Conservation (phyloP, 53 echinoderm and acorn worm species). For the Apostichopus leukothele region DNA sequence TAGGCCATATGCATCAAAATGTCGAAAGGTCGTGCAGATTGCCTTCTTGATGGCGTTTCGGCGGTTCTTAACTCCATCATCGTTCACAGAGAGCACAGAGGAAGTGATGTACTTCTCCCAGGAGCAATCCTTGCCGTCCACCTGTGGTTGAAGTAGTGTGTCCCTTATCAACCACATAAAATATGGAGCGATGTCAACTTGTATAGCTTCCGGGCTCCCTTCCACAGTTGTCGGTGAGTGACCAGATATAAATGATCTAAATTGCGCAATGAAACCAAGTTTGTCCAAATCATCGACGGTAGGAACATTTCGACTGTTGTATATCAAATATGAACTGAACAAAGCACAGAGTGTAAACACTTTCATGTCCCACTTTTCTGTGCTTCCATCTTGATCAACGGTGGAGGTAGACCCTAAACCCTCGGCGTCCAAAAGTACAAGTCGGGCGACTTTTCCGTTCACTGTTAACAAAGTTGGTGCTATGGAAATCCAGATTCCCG, state of each 20-base stretch:
- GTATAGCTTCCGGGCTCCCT: no score
- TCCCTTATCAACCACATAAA: conserved; percentile 17
- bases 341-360: conserved; percentile 20
- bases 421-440: conserved; percentile 10
- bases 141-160: no score
- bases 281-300: background rate
- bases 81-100: background rate
- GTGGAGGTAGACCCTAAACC: background rate
- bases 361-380: conserved; percentile 3
- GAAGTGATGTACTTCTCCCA: background rate
- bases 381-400: background rate
- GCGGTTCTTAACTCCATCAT: background rate
- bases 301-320: background rate
- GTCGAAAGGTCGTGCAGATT: background rate
- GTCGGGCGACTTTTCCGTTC: background rate
- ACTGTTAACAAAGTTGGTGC: background rate
- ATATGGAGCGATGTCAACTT: background rate
- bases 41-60: background rate
- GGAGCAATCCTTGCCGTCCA: no score
- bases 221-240: background rate
- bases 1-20: background rate
- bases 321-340: conserved; percentile 8
- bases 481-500: conserved; percentile 13
- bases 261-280: conserved; percentile 20
- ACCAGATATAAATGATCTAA: background rate